A percentile compares a stretch with the other conserved stretches of the same genome.
phyloP scores from a whole-genome alignment of 2,888 invertebrate genomes.

The Drosophila infuscata region DNA sequence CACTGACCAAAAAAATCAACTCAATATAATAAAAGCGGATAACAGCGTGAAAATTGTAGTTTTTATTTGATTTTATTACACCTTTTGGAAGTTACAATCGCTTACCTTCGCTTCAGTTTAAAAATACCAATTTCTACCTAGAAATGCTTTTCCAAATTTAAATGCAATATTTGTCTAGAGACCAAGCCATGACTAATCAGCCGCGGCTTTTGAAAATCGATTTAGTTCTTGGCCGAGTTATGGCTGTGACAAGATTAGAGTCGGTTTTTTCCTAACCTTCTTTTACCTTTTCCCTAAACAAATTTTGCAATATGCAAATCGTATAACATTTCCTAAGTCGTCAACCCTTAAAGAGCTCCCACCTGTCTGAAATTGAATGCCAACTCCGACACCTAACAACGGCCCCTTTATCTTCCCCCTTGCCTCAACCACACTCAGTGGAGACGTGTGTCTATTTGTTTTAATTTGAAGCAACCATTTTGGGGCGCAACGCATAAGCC shows the following conservation, averaged over 20 bases:
- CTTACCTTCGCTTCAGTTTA: not conserved
- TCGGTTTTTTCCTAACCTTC: not conserved
- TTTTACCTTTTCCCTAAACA: conserved; percentile 25
- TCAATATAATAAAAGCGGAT: conserved; percentile 8
- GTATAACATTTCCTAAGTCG: conserved; percentile 32
- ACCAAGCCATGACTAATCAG: not conserved
- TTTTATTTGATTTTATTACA: not conserved
- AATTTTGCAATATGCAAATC: conserved; percentile 59
- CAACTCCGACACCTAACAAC: conserved; percentile 33
- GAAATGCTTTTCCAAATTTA: not conserved
- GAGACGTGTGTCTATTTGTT: conserved; percentile 63
- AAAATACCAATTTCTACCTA: not conserved
- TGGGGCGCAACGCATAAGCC: conserved; percentile 39
- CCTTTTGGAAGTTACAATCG: not conserved
- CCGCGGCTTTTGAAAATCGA: not conserved
- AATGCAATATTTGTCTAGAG: not conserved
- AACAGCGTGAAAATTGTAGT: conserved; percentile 22
- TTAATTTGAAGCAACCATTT: conserved; percentile 64
- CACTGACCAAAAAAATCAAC: conserved; percentile 16
- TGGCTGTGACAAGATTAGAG: not conserved
- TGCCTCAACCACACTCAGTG: not conserved
- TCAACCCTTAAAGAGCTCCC: conserved; percentile 17
- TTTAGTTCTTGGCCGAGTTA: not conserved
- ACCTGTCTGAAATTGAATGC: conserved; percentile 61
- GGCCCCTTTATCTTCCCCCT: not conserved